Percentiles rank a stretch among this genome's conserved stretches.
phyloP scores from a whole-genome alignment of 2,113 vertebrate species.

The Microtus oregoni region DNA sequence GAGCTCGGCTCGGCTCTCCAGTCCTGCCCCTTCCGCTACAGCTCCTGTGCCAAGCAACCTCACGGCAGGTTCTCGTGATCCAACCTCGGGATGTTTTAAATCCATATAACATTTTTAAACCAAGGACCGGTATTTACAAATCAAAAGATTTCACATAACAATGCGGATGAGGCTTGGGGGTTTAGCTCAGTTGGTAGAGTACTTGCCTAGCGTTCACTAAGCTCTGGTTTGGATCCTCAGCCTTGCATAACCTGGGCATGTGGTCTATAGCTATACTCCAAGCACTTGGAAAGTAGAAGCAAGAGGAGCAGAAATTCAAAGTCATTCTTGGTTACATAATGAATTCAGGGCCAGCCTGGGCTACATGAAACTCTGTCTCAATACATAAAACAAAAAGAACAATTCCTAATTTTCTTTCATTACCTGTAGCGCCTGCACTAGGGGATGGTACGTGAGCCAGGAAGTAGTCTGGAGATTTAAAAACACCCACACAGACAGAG shows the following conservation, averaged over 20 bases:
- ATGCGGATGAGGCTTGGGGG: neutral
- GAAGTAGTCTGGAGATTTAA: no score
- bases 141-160: neutral
- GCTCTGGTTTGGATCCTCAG: neutral
- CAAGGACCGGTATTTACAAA: neutral
- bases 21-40: neutral
- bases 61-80: neutral
- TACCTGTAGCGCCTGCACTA: no score
- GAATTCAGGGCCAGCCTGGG: neutral
- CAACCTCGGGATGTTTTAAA: neutral
- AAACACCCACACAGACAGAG: no score
- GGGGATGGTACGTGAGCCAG: no score
- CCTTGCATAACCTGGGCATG: neutral
- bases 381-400: neutral
- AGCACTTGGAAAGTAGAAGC: neutral
- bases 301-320: neutral
- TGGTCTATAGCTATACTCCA: neutral
- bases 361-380: neutral
- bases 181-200: no score
- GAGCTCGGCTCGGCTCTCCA: neutral
- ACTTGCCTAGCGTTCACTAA: neutral
- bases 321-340: neutral
- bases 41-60: neutral
- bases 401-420: neutral
- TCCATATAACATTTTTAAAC: neutral